Evolutionary conservation across 2,797 vertebrate genomes (phyloP).

Genomic region (Pteronotus mesoamericanus): DNA sequence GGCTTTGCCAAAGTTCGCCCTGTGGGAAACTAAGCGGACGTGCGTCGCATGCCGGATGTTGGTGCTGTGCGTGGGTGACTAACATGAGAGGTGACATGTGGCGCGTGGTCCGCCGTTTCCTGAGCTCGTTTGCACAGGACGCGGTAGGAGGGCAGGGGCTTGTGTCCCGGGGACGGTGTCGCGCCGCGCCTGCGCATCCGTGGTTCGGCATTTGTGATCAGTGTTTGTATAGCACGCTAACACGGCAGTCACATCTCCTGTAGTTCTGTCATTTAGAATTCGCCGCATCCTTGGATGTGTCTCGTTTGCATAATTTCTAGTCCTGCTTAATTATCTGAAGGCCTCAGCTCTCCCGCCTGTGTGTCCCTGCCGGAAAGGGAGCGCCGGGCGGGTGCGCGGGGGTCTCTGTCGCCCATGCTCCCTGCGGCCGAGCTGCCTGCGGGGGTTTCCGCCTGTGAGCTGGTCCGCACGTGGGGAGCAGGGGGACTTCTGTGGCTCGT

Average conservation of each 20-base stretch:
- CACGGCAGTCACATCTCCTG: constrained; percentile 65
- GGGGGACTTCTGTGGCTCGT: rapidly evolving
- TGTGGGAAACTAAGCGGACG: not conserved
- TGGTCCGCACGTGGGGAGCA: not conserved
- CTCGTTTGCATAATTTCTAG: constrained; percentile 73
- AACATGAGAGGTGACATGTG: too few relatives aligned
- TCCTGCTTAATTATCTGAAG: constrained; percentile 65
- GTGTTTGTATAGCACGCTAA: constrained; percentile 72
- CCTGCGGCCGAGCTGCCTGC: not conserved
- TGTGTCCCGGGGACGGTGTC: not conserved
- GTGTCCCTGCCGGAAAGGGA: constrained; percentile 6
- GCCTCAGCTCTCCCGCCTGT: constrained; percentile 4
- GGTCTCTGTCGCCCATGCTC: not conserved
- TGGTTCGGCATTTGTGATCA: constrained; percentile 65
- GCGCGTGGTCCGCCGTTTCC: too few relatives aligned
- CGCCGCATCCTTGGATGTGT: constrained; percentile 49
- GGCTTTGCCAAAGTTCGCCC: not conserved
- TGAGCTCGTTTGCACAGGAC: not conserved
- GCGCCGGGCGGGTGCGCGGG: not conserved
- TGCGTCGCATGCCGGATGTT: not conserved
- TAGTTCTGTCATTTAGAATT: constrained; percentile 69
- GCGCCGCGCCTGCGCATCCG: not conserved
- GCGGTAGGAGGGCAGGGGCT: not conserved
- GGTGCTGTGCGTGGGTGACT: too few relatives aligned
- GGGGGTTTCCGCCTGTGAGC: not conserved